phyloP scores from a whole-genome alignment of 2,113 vertebrate genomes.

The Onychostoma macrolepis region DNA sequence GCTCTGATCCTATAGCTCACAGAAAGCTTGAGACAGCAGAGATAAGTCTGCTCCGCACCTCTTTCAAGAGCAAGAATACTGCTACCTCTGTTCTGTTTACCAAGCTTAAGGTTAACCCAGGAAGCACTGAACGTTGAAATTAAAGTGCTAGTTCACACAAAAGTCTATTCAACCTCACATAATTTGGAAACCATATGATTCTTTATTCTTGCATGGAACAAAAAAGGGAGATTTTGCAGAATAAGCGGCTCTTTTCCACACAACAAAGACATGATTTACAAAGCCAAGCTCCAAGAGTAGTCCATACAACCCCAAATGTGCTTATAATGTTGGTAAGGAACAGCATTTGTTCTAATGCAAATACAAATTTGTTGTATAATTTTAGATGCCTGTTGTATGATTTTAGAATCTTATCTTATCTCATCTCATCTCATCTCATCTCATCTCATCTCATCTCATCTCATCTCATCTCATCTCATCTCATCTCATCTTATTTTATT shows the following conservation, averaged over 20 bases:
- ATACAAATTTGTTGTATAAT: neutral
- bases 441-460: too few species aligned
- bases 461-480: too few species aligned
- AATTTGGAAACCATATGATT: neutral
- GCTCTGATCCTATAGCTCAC: constrained; percentile 4
- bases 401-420: too few species aligned
- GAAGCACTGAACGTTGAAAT: constrained; percentile 11
- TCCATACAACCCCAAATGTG: neutral
- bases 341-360: neutral
- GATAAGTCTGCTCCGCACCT: neutral
- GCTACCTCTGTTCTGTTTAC: constrained; percentile 7
- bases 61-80: neutral
- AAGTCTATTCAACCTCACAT: neutral
- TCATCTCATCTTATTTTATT: too few species aligned
- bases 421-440: too few species aligned
- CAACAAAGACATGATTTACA: neutral
- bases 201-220: neutral
- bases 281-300: neutral
- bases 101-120: neutral
- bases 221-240: neutral
- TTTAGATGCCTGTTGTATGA: neutral
- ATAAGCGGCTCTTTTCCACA: neutral
- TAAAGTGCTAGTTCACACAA: constrained; percentile 5
- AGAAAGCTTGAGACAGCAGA: constrained; percentile 1
- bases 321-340: neutral